These are phyloP conservation scores for Candoia aspera DNA, from an alignment of 2,113 vertebrate genomes.

Conservation along the genomic window DNA sequence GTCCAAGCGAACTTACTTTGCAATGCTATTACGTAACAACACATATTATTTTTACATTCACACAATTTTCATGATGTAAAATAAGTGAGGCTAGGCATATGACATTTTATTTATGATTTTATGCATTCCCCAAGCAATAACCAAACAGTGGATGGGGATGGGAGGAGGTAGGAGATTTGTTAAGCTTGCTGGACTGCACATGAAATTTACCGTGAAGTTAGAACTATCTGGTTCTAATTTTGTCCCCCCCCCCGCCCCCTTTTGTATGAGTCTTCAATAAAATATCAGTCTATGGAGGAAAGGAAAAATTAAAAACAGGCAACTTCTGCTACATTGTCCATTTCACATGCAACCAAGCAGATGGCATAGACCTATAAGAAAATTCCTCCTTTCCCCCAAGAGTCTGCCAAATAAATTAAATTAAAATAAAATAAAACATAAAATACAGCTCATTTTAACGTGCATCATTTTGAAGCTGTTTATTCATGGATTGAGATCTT, in stretches of 20 bases:
- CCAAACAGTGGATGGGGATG: slow-evolving; percentile 65
- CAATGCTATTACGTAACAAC: slow-evolving; percentile 29
- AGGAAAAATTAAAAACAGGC: slow-evolving; percentile 78
- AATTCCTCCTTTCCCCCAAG: slow-evolving; percentile 59
- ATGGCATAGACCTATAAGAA: slow-evolving; percentile 45
- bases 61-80: slow-evolving; percentile 59
- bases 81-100: slow-evolving; percentile 53
- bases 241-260: neutral
- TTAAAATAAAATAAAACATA: neutral
- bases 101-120: slow-evolving; percentile 62
- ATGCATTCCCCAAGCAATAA: slow-evolving; percentile 56
- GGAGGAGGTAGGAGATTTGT: slow-evolving; percentile 52
- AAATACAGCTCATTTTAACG: slow-evolving; percentile 62
- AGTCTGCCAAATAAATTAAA: slow-evolving; percentile 28
- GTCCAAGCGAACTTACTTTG: slow-evolving; percentile 17
- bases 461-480: slow-evolving; percentile 66
- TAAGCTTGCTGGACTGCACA: slow-evolving; percentile 65
- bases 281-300: slow-evolving; percentile 65
- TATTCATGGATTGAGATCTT: slow-evolving; percentile 68
- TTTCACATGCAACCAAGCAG: slow-evolving; percentile 68
- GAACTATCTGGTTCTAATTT: slow-evolving; percentile 76
- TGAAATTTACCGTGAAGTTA: slow-evolving; percentile 70
- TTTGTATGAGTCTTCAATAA: slow-evolving; percentile 68
- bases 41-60: slow-evolving; percentile 42
- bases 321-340: slow-evolving; percentile 65